These are phyloP conservation scores for Rhimphoctona megacephalus DNA, from an alignment of 2,888 invertebrate genomes.

Conservation along the genomic window DNA sequence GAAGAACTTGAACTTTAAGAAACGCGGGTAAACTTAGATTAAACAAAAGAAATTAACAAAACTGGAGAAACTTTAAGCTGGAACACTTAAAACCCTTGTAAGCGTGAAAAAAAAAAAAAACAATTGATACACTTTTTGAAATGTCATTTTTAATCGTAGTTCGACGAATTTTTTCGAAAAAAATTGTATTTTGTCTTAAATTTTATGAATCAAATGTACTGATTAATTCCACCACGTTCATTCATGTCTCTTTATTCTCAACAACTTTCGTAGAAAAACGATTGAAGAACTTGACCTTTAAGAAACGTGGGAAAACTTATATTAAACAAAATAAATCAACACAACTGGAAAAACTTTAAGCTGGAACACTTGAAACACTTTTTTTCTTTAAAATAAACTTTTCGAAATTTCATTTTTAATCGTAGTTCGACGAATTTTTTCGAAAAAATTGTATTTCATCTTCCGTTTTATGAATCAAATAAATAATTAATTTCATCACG, in stretches of 20 bases:
- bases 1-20: not conserved
- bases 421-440: not conserved
- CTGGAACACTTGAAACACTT: too few relatives aligned
- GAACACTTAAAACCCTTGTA: not conserved
- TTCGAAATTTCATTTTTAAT: not conserved
- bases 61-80: not conserved
- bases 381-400: not conserved
- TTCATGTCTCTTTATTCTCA: too few relatives aligned
- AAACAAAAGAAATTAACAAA: not conserved
- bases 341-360: too few relatives aligned
- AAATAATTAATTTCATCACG: not conserved
- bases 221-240: too few relatives aligned
- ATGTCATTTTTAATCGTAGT: not conserved
- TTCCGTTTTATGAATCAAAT: not conserved
- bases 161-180: not conserved
- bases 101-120: not conserved
- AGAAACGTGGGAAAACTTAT: too few relatives aligned
- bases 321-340: too few relatives aligned
- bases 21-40: not conserved
- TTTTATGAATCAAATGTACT: too few relatives aligned
- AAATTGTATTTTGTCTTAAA: not conserved
- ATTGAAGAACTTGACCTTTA: too few relatives aligned
- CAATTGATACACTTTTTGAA: not conserved
- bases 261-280: too few relatives aligned
- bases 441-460: not conserved